A percentile compares a stretch with the other conserved stretches of the same genome.
Evolutionary conservation across 2,797 vertebrate species (phyloP).

Genomic region (Brachyalestes nurse): DNA sequence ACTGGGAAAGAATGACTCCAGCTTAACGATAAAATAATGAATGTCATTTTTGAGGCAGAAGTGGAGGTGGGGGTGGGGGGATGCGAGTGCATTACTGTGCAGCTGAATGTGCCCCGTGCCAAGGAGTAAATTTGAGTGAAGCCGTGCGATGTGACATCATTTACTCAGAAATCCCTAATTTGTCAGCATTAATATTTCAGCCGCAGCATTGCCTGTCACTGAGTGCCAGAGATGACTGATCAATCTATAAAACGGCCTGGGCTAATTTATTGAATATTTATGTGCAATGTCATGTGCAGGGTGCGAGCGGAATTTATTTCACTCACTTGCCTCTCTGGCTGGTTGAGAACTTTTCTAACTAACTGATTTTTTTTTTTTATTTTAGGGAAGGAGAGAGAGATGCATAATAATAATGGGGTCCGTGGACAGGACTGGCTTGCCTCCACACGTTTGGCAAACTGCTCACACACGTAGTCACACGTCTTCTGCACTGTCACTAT

Average conservation of each 20-base stretch:
- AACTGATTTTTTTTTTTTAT: slow-evolving; percentile 64
- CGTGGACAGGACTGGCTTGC: slow-evolving; percentile 16
- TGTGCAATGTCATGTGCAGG: slow-evolving; percentile 96
- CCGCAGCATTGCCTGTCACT: slow-evolving; percentile 94
- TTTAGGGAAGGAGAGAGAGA: slow-evolving; percentile 44
- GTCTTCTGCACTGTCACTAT: slow-evolving; percentile 54
- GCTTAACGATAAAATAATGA: slow-evolving; percentile 80
- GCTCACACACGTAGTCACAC: slow-evolving; percentile 52
- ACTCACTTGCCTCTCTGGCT: slow-evolving; percentile 74
- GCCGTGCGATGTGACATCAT: slow-evolving; percentile 97
- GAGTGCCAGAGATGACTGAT: slow-evolving; percentile 98
- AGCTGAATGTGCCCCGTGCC: slow-evolving; percentile 77
- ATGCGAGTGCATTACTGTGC: slow-evolving; percentile 70
- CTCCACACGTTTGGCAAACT: slow-evolving; percentile 43
- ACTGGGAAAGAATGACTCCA: slow-evolving; percentile 69
- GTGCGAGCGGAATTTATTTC: slow-evolving; percentile 90
- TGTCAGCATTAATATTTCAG: slow-evolving; percentile 99
- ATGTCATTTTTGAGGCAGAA: slow-evolving; percentile 73
- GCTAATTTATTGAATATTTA: slow-evolving; percentile 99
- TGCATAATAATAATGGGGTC: slow-evolving; percentile 57
- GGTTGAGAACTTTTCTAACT: slow-evolving; percentile 82
- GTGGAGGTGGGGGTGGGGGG: slow-evolving; percentile 54
- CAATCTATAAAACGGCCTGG: slow-evolving; percentile 94
- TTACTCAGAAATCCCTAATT: slow-evolving; percentile 99
- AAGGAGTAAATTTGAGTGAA: slow-evolving; percentile 99